These are phyloP conservation scores for Epizoanthus stellaris DNA, from an alignment of 92 coral and sea anemone genomes.

Conservation along the genomic window DNA sequence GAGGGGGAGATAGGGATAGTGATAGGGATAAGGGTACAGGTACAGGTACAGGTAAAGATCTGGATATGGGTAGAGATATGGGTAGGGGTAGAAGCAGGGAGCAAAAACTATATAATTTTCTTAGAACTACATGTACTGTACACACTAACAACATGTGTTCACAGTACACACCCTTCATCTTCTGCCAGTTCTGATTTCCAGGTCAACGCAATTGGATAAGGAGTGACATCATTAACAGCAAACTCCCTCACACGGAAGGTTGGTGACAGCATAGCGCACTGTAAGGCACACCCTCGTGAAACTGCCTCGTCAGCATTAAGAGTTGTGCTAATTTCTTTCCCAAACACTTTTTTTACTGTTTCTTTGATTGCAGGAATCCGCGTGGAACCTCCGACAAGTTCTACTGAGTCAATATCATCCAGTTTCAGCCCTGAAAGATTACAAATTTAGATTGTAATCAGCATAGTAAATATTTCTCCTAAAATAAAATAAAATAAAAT, in stretches of 20 bases:
- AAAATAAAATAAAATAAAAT: neutral
- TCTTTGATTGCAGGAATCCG: constrained; percentile 90
- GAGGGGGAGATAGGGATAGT: too few species aligned
- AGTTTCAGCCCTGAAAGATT: constrained; percentile 72
- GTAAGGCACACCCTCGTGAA: constrained; percentile 97
- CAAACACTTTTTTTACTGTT: constrained; percentile 72
- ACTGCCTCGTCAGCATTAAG: constrained; percentile 98
- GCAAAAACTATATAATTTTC: too few species aligned
- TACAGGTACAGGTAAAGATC: neutral
- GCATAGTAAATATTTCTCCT: neutral
- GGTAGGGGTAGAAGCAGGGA: too few species aligned
- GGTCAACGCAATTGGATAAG: constrained; percentile 87
- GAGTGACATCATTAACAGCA: constrained; percentile 81
- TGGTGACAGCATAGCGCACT: constrained; percentile 98
- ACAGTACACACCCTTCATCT: constrained; percentile 82
- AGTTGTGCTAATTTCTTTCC: constrained; percentile 88
- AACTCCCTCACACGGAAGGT: constrained; percentile 98
- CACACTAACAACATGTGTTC: neutral
- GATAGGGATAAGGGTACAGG: too few species aligned
- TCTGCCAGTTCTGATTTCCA: constrained; percentile 92
- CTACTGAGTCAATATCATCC: constrained; percentile 91
- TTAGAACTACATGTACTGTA: neutral
- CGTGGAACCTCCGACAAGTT: constrained; percentile 94
- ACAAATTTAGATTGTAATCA: constrained; percentile 3
- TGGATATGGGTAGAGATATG: neutral